A percentile compares a stretch with the other conserved stretches of the same genome.
Evolutionary conservation across 2,113 vertebrate genomes (phyloP).

Genomic region (Lycocorax pyrrhopterus): DNA sequence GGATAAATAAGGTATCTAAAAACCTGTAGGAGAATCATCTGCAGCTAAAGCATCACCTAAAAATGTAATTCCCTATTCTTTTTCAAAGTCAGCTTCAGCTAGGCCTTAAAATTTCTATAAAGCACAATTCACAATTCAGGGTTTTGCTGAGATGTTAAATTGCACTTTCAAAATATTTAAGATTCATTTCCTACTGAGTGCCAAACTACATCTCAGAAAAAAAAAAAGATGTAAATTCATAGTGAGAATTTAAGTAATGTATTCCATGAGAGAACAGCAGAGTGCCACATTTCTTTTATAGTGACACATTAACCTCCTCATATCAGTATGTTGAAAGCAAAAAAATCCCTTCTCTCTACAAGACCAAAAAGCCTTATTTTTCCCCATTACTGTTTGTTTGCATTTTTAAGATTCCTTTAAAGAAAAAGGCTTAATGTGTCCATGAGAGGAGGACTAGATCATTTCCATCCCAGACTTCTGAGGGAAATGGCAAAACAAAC

Average conservation of each 20-base stretch:
- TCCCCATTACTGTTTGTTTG: constrained; percentile 20
- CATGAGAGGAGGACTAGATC: not conserved
- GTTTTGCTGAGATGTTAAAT: constrained; percentile 37
- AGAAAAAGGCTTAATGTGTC: constrained; percentile 2
- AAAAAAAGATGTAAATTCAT: constrained; percentile 47
- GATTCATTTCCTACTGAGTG: constrained; percentile 53
- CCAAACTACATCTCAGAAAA: constrained; percentile 45
- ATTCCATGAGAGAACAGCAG: constrained; percentile 53
- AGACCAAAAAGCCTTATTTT: constrained; percentile 16
- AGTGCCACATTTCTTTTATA: constrained; percentile 53
- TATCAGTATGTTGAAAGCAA: constrained; percentile 29
- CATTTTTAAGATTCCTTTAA: constrained; percentile 13
- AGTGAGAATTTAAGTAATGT: constrained; percentile 53
- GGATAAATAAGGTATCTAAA: not conserved
- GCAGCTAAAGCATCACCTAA: not conserved
- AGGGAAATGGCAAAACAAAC: not conserved
- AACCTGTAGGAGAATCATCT: not conserved
- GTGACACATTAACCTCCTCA: constrained; percentile 53
- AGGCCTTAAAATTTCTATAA: constrained; percentile 1
- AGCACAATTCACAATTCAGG: not conserved
- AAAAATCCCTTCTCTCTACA: constrained; percentile 10
- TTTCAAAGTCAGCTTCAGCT: not conserved
- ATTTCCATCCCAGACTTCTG: constrained; percentile 12
- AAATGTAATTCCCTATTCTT: not conserved
- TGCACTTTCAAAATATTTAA: constrained; percentile 67